Base-by-base conservation (phyloP, 2,888 invertebrate species). In the Drosophila subquinaria region DNA sequence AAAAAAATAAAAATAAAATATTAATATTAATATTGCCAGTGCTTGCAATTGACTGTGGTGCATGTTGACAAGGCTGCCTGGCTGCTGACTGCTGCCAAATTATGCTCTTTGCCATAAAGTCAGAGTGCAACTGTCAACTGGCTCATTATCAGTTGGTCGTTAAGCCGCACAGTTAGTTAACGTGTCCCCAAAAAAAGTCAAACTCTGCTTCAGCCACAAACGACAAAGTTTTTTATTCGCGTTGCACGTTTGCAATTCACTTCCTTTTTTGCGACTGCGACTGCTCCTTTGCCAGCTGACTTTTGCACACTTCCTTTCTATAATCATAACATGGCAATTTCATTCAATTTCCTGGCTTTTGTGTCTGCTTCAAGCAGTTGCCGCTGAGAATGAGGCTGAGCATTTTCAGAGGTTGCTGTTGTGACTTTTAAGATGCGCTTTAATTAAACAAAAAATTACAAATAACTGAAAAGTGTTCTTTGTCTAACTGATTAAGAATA, bases 291-390 rank as follows among this genome's bases (percentile, higher is more conserved):
- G 43, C 27, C 40, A 51, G 36, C 61, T 62, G 63, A 47, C 75
- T 64, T 42, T 55, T 67, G 73, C 73, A 83, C 66, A 63, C 79
- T 84, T 80, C 80, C 85, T 78, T 73, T 81, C 63, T 43, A 82
- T 79, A 85, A 82, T 76, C 82, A 82, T 82, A 86, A 82, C 83
- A 86, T 82, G 81, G 82, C 81, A 82, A 86, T 82, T 82, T 85
- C 79, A 82, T 86, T 82, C 86, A 82, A 82, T 82, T 85, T 82
- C 86, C 81, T 82, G 81, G 36, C 80, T 71, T 82, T 82, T 86
- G 86, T 86, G 73, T 65, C 48, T 72, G 71, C 75, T 75, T 71
- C 65, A 42, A 60, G 17, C 73, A 69, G 73, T 47, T 20, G 20
- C 35, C 35, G n/a, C n/a, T 42, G 53, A 62, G 60, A 20, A 57